Evolutionary conservation across 1,140 invertebrate species (phyloP).

Genomic region (Paraescarpia echinospica): DNA sequence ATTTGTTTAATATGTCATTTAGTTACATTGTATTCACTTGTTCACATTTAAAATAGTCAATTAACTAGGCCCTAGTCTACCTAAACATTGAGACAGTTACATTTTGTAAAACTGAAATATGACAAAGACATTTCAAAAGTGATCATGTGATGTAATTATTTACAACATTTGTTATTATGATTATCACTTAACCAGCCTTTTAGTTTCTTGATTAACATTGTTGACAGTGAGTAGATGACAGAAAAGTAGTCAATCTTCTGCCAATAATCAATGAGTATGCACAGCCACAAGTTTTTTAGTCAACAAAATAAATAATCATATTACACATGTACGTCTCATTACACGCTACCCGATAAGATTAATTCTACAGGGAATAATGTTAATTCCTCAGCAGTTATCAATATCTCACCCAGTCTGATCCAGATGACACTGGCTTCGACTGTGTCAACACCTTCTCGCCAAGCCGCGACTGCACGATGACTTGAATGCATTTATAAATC

Average conservation of each 20-base stretch:
- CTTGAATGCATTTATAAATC: constrained; percentile 82
- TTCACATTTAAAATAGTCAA: background rate
- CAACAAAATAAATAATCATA: no score
- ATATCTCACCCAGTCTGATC: constrained; percentile 74
- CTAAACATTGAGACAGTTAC: no score
- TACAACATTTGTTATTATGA: background rate
- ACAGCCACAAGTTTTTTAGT: no score
- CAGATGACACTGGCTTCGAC: constrained; percentile 71
- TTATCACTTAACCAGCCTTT: background rate
- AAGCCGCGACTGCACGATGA: constrained; percentile 84
- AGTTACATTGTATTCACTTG: background rate
- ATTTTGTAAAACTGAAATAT: no score
- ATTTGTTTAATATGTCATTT: constrained; percentile 7
- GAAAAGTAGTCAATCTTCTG: no score
- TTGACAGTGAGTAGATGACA: background rate
- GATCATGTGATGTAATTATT: background rate
- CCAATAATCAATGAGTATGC: no score
- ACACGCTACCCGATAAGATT: no score
- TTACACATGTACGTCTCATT: no score
- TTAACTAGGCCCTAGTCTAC: no score
- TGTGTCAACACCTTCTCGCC: constrained; percentile 80
- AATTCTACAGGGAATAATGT: no score
- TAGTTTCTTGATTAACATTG: background rate
- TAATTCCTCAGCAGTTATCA: background rate
- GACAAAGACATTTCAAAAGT: background rate